These are phyloP conservation scores for Patiria pectinifera DNA, from an alignment of 53 echinoderm and acorn worm genomes.

Conservation along the genomic window DNA sequence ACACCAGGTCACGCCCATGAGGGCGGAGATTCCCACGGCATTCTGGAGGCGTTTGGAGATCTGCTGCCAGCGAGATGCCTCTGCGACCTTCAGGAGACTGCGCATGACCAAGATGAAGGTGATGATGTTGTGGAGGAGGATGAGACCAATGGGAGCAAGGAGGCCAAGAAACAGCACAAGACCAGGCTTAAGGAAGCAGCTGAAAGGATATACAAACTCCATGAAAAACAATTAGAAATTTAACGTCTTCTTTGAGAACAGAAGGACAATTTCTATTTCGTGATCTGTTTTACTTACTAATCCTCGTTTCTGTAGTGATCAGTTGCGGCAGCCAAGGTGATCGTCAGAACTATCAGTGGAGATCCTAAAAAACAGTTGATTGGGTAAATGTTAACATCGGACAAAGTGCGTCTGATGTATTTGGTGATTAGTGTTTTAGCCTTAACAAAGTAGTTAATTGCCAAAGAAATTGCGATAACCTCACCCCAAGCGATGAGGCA, in stretches of 20 bases:
- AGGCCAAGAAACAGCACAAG: slow-evolving; percentile 65
- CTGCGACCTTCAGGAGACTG: slow-evolving; percentile 56
- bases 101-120: slow-evolving; percentile 71
- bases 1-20: slow-evolving; percentile 77
- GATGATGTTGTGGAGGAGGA: slow-evolving; percentile 72
- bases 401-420: no score
- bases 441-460: no score
- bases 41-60: slow-evolving; percentile 72
- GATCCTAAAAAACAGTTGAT: slow-evolving; percentile 70
- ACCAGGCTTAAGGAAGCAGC: slow-evolving; percentile 72
- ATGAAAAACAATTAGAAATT: no score
- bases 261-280: no score
- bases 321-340: slow-evolving; percentile 66
- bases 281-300: slow-evolving; percentile 80
- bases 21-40: slow-evolving; percentile 72
- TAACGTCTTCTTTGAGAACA: no score
- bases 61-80: slow-evolving; percentile 67
- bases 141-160: slow-evolving; percentile 67
- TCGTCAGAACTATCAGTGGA: slow-evolving; percentile 68
- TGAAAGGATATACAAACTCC: slow-evolving; percentile 10
- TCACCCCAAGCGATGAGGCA: slow-evolving; percentile 87
- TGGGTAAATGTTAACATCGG: no score
- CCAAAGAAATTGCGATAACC: no score
- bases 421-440: no score
- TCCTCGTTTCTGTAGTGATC: slow-evolving; percentile 66